Percentiles rank a stretch among this genome's conserved stretches.
Conservation (phyloP, 2,797 vertebrate genomes). For the Mormyrops attenuatus region DNA sequence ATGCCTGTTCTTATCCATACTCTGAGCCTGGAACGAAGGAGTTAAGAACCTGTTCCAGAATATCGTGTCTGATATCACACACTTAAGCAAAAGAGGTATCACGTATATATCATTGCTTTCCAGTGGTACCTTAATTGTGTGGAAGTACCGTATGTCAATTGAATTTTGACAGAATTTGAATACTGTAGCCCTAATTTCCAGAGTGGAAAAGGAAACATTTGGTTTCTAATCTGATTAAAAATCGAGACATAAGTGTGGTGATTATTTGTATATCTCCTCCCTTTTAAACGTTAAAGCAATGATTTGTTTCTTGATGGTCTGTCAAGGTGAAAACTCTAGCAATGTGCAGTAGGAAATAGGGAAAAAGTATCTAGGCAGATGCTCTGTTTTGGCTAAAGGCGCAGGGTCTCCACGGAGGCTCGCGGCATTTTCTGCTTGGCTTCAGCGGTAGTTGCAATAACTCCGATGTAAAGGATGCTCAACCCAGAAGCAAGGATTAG, state of each 20-base stretch:
- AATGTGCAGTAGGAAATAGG: not conserved
- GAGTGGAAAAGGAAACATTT: not conserved
- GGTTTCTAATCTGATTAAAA: not conserved
- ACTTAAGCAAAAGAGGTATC: not conserved
- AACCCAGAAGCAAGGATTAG: not conserved
- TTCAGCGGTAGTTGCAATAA: not conserved
- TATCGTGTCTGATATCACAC: not conserved
- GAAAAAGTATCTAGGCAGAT: not conserved
- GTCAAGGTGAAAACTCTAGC: not conserved
- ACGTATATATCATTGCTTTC: not conserved
- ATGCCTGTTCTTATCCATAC: not conserved
- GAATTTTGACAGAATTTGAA: not conserved
- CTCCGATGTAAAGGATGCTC: slow-evolving; percentile 1
- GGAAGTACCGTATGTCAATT: not conserved
- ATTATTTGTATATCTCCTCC: not conserved
- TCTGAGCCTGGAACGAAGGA: not conserved
- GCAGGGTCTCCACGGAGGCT: not conserved
- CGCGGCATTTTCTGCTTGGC: not conserved
- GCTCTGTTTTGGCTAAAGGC: not conserved
- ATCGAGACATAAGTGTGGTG: not conserved
- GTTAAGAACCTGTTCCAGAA: not conserved
- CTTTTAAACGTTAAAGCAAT: not conserved
- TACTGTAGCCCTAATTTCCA: not conserved
- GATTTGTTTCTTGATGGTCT: not conserved
- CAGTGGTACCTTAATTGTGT: not conserved